Evolutionary conservation across 1,140 invertebrate genomes (phyloP).

Genomic region (Mizuhopecten yessoensis): DNA sequence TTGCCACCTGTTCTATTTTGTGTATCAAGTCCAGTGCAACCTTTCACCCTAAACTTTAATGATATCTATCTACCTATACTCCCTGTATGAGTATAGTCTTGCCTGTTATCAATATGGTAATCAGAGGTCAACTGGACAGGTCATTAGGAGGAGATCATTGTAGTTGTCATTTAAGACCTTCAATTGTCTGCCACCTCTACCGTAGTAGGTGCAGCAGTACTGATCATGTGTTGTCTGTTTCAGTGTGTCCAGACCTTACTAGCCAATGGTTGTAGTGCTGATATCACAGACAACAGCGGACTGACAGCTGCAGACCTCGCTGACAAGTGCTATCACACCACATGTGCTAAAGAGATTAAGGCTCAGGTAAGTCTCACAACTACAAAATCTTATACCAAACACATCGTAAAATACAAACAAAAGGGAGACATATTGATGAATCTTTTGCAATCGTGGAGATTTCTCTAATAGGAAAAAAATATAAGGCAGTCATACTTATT

Average conservation of each 20-base stretch:
- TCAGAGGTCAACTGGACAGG: no score
- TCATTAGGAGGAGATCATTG: no score
- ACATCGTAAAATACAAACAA: neutral
- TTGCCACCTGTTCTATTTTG: no score
- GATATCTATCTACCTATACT: no score
- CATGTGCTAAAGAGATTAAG: constrained; percentile 67
- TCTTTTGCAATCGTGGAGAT: no score
- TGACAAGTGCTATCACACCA: constrained; percentile 66
- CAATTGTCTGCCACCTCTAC: neutral
- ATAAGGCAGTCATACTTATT: neutral
- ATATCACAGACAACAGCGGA: constrained; percentile 73
- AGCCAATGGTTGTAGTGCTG: constrained; percentile 88
- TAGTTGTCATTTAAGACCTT: no score
- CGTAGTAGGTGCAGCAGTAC: neutral
- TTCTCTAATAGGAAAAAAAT: no score
- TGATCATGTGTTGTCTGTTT: constrained; percentile 59
- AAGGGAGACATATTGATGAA: neutral
- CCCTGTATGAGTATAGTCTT: no score
- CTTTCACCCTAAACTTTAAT: no score
- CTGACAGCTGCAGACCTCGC: constrained; percentile 73
- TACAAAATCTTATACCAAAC: no score
- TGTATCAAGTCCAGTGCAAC: no score
- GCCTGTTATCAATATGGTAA: no score
- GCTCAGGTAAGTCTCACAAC: constrained; percentile 56
- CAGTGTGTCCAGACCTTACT: constrained; percentile 90